Percentiles rank a stretch among this genome's conserved stretches.
phyloP scores from a whole-genome alignment of 2,113 vertebrate genomes.

The Cyprinodon variegatus region DNA sequence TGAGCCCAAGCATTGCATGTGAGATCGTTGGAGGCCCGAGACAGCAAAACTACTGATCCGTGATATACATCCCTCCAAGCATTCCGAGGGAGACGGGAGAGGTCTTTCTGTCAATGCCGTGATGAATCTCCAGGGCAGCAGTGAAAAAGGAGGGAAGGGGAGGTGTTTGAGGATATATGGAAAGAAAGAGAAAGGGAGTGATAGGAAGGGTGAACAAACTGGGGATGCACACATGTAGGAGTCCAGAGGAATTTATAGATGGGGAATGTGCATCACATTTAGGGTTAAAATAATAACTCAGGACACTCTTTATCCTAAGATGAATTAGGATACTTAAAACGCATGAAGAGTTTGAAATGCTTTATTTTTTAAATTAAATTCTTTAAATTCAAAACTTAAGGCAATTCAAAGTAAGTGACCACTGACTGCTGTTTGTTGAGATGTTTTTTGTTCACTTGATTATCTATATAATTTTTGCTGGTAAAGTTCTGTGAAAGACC shows the following conservation, averaged over 20 bases:
- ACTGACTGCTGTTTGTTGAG: too few relatives aligned
- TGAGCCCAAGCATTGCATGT: constrained; percentile 33
- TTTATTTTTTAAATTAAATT: too few relatives aligned
- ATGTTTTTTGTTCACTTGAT: too few relatives aligned
- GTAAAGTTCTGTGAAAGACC: too few relatives aligned
- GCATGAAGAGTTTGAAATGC: too few relatives aligned
- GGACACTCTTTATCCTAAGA: constrained; percentile 16
- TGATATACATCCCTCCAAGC: constrained; percentile 68
- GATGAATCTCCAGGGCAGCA: constrained; percentile 66
- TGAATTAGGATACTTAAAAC: background rate
- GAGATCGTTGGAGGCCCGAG: constrained; percentile 46
- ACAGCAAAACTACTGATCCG: constrained; percentile 68
- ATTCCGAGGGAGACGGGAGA: constrained; percentile 67
- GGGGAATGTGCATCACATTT: constrained; percentile 40
- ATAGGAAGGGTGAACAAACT: constrained; percentile 69
- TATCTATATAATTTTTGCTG: too few relatives aligned
- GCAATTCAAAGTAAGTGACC: too few relatives aligned
- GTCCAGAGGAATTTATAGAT: constrained; percentile 20
- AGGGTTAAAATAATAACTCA: constrained; percentile 40
- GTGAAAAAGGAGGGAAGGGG: constrained; percentile 27
- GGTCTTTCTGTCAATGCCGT: constrained; percentile 75
- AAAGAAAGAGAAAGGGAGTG: constrained; percentile 49
- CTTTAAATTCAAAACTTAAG: too few relatives aligned
- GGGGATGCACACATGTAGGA: constrained; percentile 48
- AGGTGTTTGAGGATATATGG: constrained; percentile 35